Evolutionary conservation across 53 echinoderm and acorn worm species (phyloP), one percentile per base, ranked within the genome.

Genomic region (Stichopus horrens): DNA sequence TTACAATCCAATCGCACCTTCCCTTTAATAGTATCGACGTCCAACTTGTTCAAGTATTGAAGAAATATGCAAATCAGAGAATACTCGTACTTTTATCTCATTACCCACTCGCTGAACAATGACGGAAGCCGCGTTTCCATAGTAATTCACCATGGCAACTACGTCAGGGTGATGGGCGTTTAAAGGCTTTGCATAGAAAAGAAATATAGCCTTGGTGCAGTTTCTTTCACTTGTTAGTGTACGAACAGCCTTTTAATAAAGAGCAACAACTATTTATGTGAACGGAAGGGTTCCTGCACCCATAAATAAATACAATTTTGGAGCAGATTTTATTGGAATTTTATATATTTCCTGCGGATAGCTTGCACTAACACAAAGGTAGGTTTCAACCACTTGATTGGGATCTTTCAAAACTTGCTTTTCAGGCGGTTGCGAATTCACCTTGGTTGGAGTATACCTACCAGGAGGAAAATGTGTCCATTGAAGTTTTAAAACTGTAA

Each of bases 71-170:
- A 81, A 81, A 81, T 81, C 21, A 81, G 58, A 57, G n/a, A 57
- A 57, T 81, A 81, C 81, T 56, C 81, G 81, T 81, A 81, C 81
- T 56, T 81, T 81, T 81, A 81, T 81, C 81, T 81, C 81, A 81
- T 81, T 81, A 81, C 56, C 58, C 56, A 81, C 81, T 55, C 57
- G 57, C 81, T 18, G 81, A 81, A 81, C 57, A 81, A 81, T 57
- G 81, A 57, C 81, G 81, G 81, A 81, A 56, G 81, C 57, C 81
- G 21, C 58, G 81, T 58, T 57, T n/a, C 81, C 81, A 81, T 81
- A 57, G 81, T 81, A 81, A 81, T 58, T 81, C 81, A 20, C 81
- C 81, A 81, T 81, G 58, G 57, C 81, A 81, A 81, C 81, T 22
- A 81, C 58, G 81, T 81, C 57, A 81, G 81, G 58, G 22, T 57